These are phyloP conservation scores for Spheniscus humboldti DNA, from an alignment of 2,797 vertebrate species.

Conservation along the genomic window DNA sequence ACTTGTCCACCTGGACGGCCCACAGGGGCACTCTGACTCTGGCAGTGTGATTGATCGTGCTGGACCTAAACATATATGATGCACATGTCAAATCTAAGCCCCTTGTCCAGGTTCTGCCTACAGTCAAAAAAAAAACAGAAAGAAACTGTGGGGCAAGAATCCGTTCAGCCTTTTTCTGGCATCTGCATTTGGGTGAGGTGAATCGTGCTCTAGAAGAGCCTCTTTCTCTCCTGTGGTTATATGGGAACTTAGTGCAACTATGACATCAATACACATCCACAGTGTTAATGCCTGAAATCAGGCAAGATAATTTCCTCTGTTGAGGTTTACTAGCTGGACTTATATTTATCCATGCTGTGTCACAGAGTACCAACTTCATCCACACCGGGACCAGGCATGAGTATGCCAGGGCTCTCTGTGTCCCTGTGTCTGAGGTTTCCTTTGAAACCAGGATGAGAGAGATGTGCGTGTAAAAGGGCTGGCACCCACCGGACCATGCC, in stretches of 20 bases:
- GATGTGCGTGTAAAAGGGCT: neutral
- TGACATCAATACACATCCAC: neutral
- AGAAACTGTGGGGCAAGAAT: neutral
- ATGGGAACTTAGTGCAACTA: neutral
- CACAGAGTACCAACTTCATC: neutral
- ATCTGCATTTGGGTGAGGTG: neutral
- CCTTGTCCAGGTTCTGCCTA: neutral
- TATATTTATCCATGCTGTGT: neutral
- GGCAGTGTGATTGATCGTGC: neutral
- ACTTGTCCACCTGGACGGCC: neutral
- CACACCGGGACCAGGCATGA: accelerated
- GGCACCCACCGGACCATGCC: neutral
- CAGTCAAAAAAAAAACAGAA: neutral
- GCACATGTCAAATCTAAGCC: neutral
- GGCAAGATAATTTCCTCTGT: neutral
- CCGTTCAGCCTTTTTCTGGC: neutral
- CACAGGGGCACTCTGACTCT: neutral
- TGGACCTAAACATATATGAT: neutral
- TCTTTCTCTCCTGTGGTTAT: neutral
- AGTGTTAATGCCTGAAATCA: neutral
- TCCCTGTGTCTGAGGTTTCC: neutral
- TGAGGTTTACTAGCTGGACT: neutral
- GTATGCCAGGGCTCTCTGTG: neutral
- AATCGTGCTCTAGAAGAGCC: neutral
- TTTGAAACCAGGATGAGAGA: neutral